These are phyloP conservation scores for Nyctibius grandis DNA, from an alignment of 2,797 vertebrate genomes.

Conservation along the genomic window DNA sequence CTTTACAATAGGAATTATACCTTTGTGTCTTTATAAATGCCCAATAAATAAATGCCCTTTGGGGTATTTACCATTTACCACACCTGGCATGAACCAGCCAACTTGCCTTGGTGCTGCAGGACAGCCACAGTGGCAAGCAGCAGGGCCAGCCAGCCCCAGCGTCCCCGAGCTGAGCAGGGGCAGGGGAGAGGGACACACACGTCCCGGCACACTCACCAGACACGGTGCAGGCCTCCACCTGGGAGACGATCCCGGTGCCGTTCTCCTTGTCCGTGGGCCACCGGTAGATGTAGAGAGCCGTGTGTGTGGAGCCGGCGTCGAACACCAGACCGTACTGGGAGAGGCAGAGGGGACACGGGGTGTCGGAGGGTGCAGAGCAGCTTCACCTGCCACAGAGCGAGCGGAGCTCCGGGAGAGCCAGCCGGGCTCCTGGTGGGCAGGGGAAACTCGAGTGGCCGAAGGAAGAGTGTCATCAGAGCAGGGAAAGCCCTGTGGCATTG, in stretches of 20 bases:
- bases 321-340: conserved; percentile 87
- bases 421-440: not conserved
- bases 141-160: not conserved
- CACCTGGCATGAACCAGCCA: not conserved
- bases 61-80: not conserved
- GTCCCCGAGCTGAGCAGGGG: not conserved
- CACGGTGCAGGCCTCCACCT: conserved; percentile 79
- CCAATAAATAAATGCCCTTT: not conserved
- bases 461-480: not conserved
- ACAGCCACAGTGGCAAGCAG: not conserved
- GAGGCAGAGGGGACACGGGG: not conserved
- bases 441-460: not conserved
- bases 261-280: conserved; percentile 89
- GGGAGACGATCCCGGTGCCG: conserved; percentile 84
- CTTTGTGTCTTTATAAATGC: not conserved
- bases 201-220: conserved; percentile 67
- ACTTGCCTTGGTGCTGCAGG: fast-evolving
- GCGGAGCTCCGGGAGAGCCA: not conserved
- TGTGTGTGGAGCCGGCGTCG: conserved; percentile 91
- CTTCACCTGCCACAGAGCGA: fast-evolving
- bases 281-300: conserved; percentile 84
- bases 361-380: not conserved
- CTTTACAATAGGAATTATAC: not conserved
- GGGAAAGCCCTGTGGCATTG: not conserved
- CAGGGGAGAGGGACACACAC: not conserved